Conservation (phyloP, 2,888 invertebrate genomes). For the Ophion slaviceki region DNA sequence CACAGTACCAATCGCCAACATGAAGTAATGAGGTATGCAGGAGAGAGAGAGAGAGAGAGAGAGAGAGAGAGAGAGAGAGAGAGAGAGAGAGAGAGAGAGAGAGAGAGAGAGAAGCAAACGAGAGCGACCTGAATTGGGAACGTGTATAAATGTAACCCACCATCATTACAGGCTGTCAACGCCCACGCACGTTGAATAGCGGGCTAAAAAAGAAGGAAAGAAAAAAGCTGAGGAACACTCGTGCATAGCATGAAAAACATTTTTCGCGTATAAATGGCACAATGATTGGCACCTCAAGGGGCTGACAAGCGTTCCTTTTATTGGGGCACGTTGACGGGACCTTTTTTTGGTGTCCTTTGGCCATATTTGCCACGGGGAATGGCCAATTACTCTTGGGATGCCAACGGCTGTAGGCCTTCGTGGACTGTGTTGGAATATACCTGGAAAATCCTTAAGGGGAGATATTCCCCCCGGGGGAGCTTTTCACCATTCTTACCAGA, state of each 20-base stretch:
- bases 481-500: conserved; percentile 76
- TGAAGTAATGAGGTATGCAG: background rate
- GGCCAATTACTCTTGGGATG: conserved; percentile 49
- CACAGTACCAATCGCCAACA: background rate
- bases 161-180: conserved; percentile 43
- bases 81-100: background rate
- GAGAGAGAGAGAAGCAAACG: conserved; percentile 17
- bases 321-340: conserved; percentile 8
- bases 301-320: conserved; percentile 7
- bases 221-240: background rate
- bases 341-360: conserved; percentile 15
- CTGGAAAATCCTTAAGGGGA: conserved; percentile 61
- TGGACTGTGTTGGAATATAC: conserved; percentile 15
- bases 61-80: too few species aligned
- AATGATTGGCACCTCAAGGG: conserved; percentile 21
- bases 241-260: background rate
- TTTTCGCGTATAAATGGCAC: background rate
- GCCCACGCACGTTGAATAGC: conserved; percentile 25
- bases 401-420: conserved; percentile 37
- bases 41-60: too few species aligned
- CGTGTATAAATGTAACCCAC: conserved; percentile 43
- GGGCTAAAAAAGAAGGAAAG: conserved; percentile 3
- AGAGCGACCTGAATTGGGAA: conserved; percentile 61
- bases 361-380: conserved; percentile 12
- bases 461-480: conserved; percentile 67